Evolutionary conservation across 2,888 invertebrate species (phyloP).

Genomic region (Lithodes maja): DNA sequence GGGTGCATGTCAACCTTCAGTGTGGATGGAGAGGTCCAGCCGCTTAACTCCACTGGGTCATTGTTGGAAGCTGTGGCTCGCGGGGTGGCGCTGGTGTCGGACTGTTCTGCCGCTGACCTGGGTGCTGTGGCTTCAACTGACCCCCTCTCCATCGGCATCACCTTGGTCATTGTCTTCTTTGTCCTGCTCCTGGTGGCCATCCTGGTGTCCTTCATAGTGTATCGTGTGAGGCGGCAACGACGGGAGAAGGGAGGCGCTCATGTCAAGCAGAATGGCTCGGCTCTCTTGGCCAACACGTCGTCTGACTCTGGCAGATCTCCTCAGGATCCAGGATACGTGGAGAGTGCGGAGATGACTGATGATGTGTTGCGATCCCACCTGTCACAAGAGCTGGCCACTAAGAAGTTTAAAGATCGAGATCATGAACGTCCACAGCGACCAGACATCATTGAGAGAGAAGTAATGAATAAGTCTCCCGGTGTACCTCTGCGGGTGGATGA

Average conservation of each 20-base stretch:
- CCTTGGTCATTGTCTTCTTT: constrained; percentile 95
- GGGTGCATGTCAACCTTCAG: constrained; percentile 94
- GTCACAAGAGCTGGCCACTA: constrained; percentile 89
- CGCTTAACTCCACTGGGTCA: constrained; percentile 88
- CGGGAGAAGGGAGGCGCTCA: constrained; percentile 85
- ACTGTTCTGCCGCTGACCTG: constrained; percentile 85
- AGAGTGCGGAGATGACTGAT: constrained; percentile 72
- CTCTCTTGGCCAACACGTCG: constrained; percentile 74
- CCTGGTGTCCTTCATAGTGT: constrained; percentile 92
- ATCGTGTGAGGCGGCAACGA: constrained; percentile 89
- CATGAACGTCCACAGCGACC: constrained; percentile 85
- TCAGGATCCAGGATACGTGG: constrained; percentile 71
- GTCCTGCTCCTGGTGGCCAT: constrained; percentile 91
- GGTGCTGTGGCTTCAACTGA: constrained; percentile 87
- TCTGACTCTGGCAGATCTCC: constrained; percentile 69
- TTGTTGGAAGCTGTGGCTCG: constrained; percentile 73
- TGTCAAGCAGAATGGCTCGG: constrained; percentile 69
- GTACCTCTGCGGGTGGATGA: constrained; percentile 76
- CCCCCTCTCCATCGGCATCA: constrained; percentile 93
- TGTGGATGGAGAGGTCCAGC: constrained; percentile 91
- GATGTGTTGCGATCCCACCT: constrained; percentile 81
- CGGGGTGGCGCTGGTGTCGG: constrained; percentile 82
- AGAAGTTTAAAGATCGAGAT: constrained; percentile 88
- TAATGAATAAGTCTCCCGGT: constrained; percentile 86
- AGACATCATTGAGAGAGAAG: constrained; percentile 94